These are phyloP conservation scores for Athene noctua DNA, from an alignment of 2,113 vertebrate species.

Conservation along the genomic window DNA sequence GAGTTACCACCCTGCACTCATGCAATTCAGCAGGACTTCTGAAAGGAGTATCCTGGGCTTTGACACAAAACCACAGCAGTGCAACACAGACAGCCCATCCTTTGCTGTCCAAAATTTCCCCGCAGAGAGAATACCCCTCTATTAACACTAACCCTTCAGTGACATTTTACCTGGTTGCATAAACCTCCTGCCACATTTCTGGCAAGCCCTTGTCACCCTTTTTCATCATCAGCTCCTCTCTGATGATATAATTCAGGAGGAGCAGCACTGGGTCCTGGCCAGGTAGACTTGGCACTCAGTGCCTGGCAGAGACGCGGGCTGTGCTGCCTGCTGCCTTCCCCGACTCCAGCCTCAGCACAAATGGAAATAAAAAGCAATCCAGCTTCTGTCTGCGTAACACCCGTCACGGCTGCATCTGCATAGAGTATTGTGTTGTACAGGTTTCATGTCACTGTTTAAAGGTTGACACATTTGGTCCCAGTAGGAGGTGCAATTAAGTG, in stretches of 20 bases:
- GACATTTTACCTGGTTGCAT: conserved; percentile 25
- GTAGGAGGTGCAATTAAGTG: neutral
- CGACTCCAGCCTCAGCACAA: neutral
- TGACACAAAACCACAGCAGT: neutral
- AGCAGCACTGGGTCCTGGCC: conserved; percentile 37
- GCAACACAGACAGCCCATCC: neutral
- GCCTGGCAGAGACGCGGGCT: neutral
- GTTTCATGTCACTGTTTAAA: neutral
- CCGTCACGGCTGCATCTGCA: neutral
- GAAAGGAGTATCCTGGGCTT: neutral
- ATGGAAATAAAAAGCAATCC: neutral
- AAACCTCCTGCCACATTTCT: conserved; percentile 15
- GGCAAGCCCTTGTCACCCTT: neutral
- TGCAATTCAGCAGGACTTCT: neutral
- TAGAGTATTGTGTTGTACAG: neutral
- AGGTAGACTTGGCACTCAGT: conserved; percentile 34
- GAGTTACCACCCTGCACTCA: neutral
- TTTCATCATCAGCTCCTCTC: conserved; percentile 4
- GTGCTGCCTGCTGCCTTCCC: neutral
- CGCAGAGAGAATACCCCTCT: neutral
- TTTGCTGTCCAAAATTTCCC: neutral
- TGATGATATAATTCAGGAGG: conserved; percentile 11
- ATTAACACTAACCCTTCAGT: neutral
- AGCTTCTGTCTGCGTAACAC: neutral
- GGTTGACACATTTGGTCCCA: neutral